Evolutionary conservation across 2,113 vertebrate species (phyloP).

Genomic region (Stomatorhinus ivindoensis): DNA sequence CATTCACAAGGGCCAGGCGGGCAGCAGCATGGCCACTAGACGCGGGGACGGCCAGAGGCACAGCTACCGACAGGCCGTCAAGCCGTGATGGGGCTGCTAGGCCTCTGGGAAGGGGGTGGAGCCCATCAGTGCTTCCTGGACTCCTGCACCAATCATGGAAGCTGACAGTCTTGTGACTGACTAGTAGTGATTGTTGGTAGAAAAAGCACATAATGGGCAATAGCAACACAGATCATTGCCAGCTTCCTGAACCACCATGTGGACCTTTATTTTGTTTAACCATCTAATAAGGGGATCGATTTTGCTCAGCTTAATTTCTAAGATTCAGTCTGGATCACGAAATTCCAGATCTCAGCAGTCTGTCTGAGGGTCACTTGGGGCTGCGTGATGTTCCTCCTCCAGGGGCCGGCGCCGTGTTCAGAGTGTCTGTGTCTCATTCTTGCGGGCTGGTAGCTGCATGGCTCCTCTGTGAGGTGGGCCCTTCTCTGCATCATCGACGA

Average conservation of each 20-base stretch:
- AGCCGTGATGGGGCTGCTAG: constrained; percentile 28
- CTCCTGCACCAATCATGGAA: constrained; percentile 8
- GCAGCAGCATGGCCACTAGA: constrained; percentile 44
- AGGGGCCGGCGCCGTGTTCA: background rate
- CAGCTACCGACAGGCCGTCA: constrained; percentile 49
- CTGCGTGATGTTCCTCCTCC: background rate
- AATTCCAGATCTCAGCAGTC: background rate
- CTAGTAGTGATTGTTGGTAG: background rate
- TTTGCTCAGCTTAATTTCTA: background rate
- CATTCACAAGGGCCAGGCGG: constrained; percentile 29
- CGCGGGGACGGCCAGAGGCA: constrained; percentile 52
- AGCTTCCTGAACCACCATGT: background rate
- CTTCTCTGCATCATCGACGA: background rate
- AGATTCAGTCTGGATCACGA: background rate
- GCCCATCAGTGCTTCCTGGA: background rate
- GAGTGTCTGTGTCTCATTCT: background rate
- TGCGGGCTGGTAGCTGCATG: background rate
- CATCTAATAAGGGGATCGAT: background rate
- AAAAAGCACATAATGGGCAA: background rate
- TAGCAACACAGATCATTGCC: background rate
- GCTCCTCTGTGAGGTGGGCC: background rate
- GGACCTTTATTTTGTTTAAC: background rate
- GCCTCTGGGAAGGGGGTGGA: background rate
- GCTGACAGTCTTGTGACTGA: constrained; percentile 12
- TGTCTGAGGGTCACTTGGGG: background rate